Evolutionary conservation across 1,140 invertebrate species (phyloP).

Genomic region (Drosophila tropicalis): DNA sequence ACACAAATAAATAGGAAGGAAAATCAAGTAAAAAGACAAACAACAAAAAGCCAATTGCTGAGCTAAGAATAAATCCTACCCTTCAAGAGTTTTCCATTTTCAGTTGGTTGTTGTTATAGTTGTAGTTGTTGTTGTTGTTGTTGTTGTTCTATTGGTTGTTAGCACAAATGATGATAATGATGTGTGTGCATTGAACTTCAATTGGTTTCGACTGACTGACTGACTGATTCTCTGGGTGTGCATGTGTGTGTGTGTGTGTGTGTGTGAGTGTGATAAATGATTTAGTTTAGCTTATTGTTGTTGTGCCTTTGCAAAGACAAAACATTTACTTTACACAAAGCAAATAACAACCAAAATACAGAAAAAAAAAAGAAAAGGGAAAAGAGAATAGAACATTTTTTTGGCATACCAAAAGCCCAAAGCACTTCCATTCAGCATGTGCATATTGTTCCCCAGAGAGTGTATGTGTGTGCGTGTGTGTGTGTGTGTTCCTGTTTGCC

Average conservation of each 20-base stretch:
- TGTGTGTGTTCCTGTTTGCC: slow-evolving; percentile 56
- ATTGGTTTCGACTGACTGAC: slow-evolving; percentile 44
- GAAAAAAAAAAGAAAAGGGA: slow-evolving; percentile 21
- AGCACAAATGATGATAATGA: slow-evolving; percentile 61
- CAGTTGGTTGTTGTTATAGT: not conserved
- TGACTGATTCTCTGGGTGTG: slow-evolving; percentile 8
- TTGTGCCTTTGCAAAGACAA: slow-evolving; percentile 35
- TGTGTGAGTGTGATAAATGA: slow-evolving; percentile 53
- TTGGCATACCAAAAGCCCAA: slow-evolving; percentile 56
- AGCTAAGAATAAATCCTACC: slow-evolving; percentile 74
- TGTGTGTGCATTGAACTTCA: slow-evolving; percentile 82
- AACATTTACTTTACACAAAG: slow-evolving; percentile 12
- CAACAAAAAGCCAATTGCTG: slow-evolving; percentile 39
- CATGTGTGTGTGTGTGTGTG: slow-evolving; percentile 19
- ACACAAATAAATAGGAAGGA: not conserved
- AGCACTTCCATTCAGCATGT: slow-evolving; percentile 65
- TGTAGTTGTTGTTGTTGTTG: not conserved
- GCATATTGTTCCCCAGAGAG: slow-evolving; percentile 25
- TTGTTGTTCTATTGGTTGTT: not conserved
- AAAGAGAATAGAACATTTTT: slow-evolving; percentile 24
- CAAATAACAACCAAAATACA: slow-evolving; percentile 29
- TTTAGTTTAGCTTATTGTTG: slow-evolving; percentile 39
- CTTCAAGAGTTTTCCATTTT: slow-evolving; percentile 51
- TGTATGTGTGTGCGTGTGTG: no score
- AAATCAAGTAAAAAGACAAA: slow-evolving; percentile 33